A percentile compares a stretch with the other conserved stretches of the same genome.
These are phyloP conservation scores for Carlito syrichta DNA, from an alignment of 2,113 vertebrate species.

Conservation along the genomic window DNA sequence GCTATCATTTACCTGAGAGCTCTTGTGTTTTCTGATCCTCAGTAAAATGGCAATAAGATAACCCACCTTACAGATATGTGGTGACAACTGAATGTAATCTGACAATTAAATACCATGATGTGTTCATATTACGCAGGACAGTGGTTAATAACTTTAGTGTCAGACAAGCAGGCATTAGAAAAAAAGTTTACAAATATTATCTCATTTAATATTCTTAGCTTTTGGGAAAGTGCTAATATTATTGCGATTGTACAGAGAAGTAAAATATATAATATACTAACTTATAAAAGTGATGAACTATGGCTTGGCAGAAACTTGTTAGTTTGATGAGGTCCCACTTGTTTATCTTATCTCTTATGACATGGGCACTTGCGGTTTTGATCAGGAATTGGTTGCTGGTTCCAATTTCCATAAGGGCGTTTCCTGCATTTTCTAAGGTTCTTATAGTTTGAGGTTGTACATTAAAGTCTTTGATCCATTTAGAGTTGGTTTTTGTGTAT, in stretches of 20 bases:
- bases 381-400: too few relatives aligned
- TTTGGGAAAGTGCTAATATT: not conserved
- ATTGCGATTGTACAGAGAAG: not conserved
- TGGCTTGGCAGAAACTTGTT: too few relatives aligned
- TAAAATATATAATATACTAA: not conserved
- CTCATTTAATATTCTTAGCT: not conserved
- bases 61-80: not conserved
- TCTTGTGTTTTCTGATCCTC: not conserved
- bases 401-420: too few relatives aligned
- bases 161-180: not conserved
- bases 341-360: too few relatives aligned
- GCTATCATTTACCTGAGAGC: not conserved
- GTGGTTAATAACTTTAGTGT: not conserved
- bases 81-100: not conserved
- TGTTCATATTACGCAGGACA: not conserved
- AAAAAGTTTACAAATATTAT: not conserved
- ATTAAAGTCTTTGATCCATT: too few relatives aligned
- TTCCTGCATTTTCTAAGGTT: too few relatives aligned
- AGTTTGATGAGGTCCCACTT: too few relatives aligned
- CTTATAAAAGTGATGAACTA: not conserved
- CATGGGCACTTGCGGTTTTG: too few relatives aligned
- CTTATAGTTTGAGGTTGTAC: too few relatives aligned
- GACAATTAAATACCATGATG: not conserved
- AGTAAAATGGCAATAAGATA: not conserved
- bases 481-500: too few relatives aligned